A percentile compares a stretch with the other conserved stretches of the same genome.
Evolutionary conservation across 2,888 invertebrate genomes (phyloP).

Genomic region (Deilephila elpenor): DNA sequence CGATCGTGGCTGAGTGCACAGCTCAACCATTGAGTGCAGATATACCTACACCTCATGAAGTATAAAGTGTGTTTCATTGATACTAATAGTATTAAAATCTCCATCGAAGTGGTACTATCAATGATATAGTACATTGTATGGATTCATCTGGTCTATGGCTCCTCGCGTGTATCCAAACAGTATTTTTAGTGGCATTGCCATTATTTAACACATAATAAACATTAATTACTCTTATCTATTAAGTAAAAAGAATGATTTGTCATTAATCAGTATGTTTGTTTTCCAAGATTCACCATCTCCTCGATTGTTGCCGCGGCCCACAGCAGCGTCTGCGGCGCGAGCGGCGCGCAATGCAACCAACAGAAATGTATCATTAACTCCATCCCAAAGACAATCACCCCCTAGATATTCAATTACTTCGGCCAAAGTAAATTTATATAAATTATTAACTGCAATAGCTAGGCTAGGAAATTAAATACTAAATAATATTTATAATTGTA

Average conservation of each 20-base stretch:
- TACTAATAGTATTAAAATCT: too few species aligned
- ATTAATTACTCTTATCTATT: too few species aligned
- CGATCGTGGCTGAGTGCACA: too few species aligned
- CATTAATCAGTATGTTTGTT: constrained; percentile 10
- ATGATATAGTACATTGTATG: too few species aligned
- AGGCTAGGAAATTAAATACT: not conserved
- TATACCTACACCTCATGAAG: too few species aligned
- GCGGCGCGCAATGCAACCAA: constrained; percentile 75
- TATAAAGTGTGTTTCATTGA: too few species aligned
- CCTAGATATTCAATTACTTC: constrained; percentile 47
- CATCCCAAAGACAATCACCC: constrained; percentile 56
- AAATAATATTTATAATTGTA: constrained; percentile 6
- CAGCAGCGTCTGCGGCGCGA: constrained; percentile 75
- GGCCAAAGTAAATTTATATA: constrained; percentile 22
- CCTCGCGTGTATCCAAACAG: too few species aligned
- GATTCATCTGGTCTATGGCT: too few species aligned
- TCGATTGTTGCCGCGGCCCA: constrained; percentile 67
- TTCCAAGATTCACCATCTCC: constrained; percentile 54
- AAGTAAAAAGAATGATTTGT: not conserved
- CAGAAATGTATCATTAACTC: constrained; percentile 52
- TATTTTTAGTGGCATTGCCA: too few species aligned
- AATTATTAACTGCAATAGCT: not conserved
- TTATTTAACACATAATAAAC: too few species aligned
- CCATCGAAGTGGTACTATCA: too few species aligned
- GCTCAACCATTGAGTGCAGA: too few species aligned